Conservation (phyloP, 2,888 invertebrate species). For the Drosophila cognata region DNA sequence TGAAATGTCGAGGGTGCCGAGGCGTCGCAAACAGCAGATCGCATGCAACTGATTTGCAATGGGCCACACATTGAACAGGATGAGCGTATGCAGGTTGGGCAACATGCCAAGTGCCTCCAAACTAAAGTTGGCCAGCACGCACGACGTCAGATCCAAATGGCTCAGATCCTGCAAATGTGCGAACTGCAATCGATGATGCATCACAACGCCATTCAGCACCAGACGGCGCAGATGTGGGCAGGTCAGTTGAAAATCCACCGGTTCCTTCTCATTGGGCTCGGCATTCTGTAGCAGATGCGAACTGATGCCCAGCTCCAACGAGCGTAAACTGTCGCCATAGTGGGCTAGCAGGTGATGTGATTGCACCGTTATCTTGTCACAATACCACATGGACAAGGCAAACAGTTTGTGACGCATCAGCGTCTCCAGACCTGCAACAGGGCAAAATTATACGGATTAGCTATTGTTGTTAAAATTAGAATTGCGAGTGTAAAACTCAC, state of each 20-base stretch:
- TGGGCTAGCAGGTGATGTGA: constrained; percentile 89
- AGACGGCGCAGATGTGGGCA: constrained; percentile 84
- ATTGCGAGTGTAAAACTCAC: constrained; percentile 79
- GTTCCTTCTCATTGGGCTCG: constrained; percentile 85
- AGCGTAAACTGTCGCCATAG: constrained; percentile 89
- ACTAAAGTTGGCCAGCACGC: constrained; percentile 84
- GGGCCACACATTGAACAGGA: constrained; percentile 92
- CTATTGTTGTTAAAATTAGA: too few relatives aligned
- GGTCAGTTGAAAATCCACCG: constrained; percentile 87
- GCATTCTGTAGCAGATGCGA: constrained; percentile 87
- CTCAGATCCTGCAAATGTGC: constrained; percentile 82
- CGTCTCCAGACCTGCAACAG: constrained; percentile 86
- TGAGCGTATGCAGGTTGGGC: constrained; percentile 89
- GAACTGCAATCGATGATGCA: constrained; percentile 83
- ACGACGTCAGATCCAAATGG: constrained; percentile 84
- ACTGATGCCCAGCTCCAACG: constrained; percentile 89
- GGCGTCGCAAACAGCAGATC: constrained; percentile 87
- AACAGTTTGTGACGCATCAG: constrained; percentile 90
- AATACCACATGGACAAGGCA: constrained; percentile 91
- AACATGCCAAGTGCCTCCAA: constrained; percentile 86
- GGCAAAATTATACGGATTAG: background rate
- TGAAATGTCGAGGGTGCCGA: constrained; percentile 93
- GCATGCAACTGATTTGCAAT: constrained; percentile 87
- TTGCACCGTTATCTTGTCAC: constrained; percentile 88
- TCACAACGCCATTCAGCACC: constrained; percentile 84